Percentiles rank a stretch among this genome's conserved stretches.
phyloP scores from a whole-genome alignment of 2,797 vertebrate genomes.

The Megaceryle alcyon region DNA sequence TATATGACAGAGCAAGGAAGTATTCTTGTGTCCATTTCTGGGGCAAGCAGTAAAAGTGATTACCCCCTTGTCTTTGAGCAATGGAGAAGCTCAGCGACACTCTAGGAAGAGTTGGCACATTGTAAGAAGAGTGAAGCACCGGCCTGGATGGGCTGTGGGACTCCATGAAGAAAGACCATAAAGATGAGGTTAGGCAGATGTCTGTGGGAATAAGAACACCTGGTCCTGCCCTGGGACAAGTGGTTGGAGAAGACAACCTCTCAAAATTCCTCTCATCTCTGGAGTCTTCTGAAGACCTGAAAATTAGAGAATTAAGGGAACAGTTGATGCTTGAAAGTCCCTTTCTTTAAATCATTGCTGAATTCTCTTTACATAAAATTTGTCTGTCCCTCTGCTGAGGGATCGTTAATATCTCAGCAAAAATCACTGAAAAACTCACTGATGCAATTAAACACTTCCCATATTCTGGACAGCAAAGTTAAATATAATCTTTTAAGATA shows the following conservation, averaged over 20 bases:
- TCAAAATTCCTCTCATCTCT: not conserved
- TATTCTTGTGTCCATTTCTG: not conserved
- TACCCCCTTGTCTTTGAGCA: not conserved
- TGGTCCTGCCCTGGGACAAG: not conserved
- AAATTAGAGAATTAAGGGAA: not conserved
- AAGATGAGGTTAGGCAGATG: not conserved
- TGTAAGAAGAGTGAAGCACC: not conserved
- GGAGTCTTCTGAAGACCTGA: not conserved
- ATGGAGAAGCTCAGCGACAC: not conserved
- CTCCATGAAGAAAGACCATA: not conserved
- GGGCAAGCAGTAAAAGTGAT: not conserved
- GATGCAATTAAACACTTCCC: not conserved
- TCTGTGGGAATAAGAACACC: not conserved
- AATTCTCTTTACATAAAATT: not conserved
- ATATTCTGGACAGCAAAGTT: not conserved
- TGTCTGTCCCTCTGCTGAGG: accelerated
- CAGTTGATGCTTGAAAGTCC: not conserved
- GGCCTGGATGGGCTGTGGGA: not conserved
- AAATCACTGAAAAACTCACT: not conserved
- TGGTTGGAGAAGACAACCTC: not conserved
- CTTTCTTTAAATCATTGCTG: not conserved
- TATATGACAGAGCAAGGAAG: not conserved
- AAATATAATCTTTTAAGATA: not conserved
- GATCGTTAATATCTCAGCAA: not conserved
- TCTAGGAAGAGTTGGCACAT: not conserved